Evolutionary conservation across 1,140 invertebrate species (phyloP).

Genomic region (Leptinotarsa texana): DNA sequence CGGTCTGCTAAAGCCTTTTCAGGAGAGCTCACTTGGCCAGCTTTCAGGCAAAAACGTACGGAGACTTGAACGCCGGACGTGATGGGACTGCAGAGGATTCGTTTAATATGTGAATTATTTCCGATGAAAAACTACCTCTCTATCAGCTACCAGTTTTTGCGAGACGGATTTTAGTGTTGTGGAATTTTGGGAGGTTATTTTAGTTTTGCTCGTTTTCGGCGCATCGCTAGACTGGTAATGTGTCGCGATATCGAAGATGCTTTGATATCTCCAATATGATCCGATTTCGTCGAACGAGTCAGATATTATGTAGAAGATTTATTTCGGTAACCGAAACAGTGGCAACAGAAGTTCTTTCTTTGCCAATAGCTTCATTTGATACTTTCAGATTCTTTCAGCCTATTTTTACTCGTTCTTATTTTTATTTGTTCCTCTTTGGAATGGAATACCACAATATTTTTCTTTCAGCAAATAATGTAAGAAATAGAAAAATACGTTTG

Average conservation of each 20-base stretch:
- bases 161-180: conserved; percentile 39
- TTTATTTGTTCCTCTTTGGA: too few species aligned
- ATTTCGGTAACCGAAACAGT: too few species aligned
- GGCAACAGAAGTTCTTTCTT: too few species aligned
- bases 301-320: too few species aligned
- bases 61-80: conserved; percentile 49
- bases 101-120: conserved; percentile 50
- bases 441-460: too few species aligned
- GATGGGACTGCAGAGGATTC: conserved; percentile 46
- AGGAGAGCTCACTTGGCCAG: conserved; percentile 45
- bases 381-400: too few species aligned
- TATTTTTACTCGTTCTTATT: too few species aligned
- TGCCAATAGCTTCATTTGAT: too few species aligned
- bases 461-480: too few species aligned
- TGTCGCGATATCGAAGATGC: conserved; percentile 5
- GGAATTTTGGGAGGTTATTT: conserved; percentile 43
- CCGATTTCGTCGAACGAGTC: background rate
- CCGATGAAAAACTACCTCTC: conserved; percentile 44
- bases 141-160: conserved; percentile 42
- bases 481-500: too few species aligned
- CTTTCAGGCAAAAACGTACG: conserved; percentile 45
- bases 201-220: conserved; percentile 30
- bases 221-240: conserved; percentile 32
- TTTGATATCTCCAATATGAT: background rate
- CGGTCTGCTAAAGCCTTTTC: conserved; percentile 54